These are phyloP conservation scores for Sinhomidia bicolor DNA, from an alignment of 2,888 invertebrate genomes.

Conservation along the genomic window DNA sequence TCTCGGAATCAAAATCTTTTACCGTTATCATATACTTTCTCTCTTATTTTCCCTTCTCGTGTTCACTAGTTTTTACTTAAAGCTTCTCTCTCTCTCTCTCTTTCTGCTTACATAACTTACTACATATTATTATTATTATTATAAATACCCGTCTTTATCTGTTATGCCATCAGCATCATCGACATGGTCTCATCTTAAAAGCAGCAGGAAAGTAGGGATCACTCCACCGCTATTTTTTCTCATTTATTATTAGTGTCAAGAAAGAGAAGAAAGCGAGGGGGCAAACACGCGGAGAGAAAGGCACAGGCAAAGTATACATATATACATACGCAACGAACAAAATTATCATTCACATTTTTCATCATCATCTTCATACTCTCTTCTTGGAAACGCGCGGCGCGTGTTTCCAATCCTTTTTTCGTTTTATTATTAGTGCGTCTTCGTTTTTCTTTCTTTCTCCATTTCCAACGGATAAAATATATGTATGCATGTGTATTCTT, in stretches of 20 bases:
- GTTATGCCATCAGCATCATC: neutral
- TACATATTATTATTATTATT: neutral
- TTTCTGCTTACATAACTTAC: neutral
- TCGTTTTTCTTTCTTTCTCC: neutral
- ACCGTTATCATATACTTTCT: neutral
- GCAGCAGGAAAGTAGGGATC: neutral
- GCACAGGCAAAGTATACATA: neutral
- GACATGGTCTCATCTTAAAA: conserved; percentile 13
- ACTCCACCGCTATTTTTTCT: conserved; percentile 2
- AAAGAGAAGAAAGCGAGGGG: neutral
- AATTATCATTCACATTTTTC: conserved; percentile 50
- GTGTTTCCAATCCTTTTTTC: conserved; percentile 13
- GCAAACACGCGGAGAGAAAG: neutral
- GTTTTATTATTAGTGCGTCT: conserved; percentile 10
- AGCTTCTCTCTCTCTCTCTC: neutral
- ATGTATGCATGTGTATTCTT: neutral
- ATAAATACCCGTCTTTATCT: conserved; percentile 14
- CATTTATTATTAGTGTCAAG: conserved; percentile 51
- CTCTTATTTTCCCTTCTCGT: too few relatives aligned
- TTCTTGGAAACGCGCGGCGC: neutral
- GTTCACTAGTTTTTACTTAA: too few relatives aligned
- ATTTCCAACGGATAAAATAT: too few relatives aligned
- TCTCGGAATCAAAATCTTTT: neutral
- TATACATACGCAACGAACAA: conserved; percentile 37
- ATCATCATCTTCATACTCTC: neutral